Evolutionary conservation across 2,797 vertebrate genomes (phyloP).

Genomic region (Melanotaenia pygmaea): DNA sequence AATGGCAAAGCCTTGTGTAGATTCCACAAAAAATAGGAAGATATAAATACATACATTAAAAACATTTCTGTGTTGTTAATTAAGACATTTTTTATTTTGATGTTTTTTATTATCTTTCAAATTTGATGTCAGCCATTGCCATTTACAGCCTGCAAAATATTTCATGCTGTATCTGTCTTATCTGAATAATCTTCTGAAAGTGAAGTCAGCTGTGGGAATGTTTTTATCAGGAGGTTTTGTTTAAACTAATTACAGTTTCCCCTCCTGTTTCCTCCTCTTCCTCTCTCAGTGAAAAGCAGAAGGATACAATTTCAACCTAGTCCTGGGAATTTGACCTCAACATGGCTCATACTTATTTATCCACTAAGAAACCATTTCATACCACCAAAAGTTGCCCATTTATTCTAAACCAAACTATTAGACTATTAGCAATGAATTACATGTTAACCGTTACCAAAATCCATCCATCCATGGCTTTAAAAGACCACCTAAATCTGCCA

Average conservation of each 20-base stretch:
- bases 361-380: neutral
- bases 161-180: slow-evolving; percentile 2
- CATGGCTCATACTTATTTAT: neutral
- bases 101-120: too few species aligned
- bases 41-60: too few species aligned
- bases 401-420: neutral
- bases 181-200: slow-evolving; percentile 26
- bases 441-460: slow-evolving; percentile 8
- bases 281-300: slow-evolving; percentile 12
- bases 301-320: neutral
- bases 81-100: too few species aligned
- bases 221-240: slow-evolving; percentile 52
- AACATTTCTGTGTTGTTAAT: too few species aligned
- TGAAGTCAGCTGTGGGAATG: slow-evolving; percentile 49
- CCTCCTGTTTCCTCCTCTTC: slow-evolving; percentile 34
- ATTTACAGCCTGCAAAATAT: neutral
- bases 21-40: too few species aligned
- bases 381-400: neutral
- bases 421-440: neutral
- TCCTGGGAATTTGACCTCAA: neutral
- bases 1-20: too few species aligned
- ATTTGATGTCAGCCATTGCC: too few species aligned
- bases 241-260: slow-evolving; percentile 39
- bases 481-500: slow-evolving; percentile 63
- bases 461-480: slow-evolving; percentile 28